Percentiles rank a stretch among this genome's conserved stretches.
Conservation (phyloP, 2,888 invertebrate genomes). For the Hypena proboscidalis region DNA sequence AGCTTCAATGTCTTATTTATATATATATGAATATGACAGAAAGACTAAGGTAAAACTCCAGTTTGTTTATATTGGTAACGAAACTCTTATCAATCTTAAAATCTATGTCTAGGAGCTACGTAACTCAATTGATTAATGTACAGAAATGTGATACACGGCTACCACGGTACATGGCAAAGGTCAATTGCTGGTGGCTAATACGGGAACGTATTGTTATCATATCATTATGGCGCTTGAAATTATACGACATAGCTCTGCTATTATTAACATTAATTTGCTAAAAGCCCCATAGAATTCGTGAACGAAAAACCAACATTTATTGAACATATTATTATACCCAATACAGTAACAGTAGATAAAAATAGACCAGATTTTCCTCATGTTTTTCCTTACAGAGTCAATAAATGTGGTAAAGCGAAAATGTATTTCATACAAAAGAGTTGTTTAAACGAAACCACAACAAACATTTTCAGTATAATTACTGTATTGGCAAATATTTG, state of each 20-base stretch:
- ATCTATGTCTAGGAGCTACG: not conserved
- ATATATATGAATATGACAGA: no score
- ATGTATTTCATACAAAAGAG: no score
- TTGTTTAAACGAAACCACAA: no score
- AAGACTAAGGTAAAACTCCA: no score
- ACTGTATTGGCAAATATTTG: no score
- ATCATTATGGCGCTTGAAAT: not conserved
- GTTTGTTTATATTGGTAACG: no score
- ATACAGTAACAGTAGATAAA: no score
- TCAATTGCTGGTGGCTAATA: slow-evolving; percentile 23
- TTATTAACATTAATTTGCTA: slow-evolving; percentile 1
- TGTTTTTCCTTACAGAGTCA: not conserved
- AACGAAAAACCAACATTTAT: not conserved
- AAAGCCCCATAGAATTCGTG: not conserved
- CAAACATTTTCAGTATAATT: no score
- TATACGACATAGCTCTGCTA: not conserved
- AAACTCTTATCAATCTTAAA: no score
- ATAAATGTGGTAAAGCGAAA: not conserved
- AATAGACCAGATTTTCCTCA: not conserved
- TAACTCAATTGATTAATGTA: slow-evolving; percentile 16
- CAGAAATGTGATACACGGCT: no score
- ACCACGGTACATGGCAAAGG: slow-evolving; percentile 9
- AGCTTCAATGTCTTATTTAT: no score
- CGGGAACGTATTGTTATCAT: slow-evolving; percentile 7
- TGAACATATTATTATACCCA: no score